Base-by-base conservation (phyloP, 2,888 invertebrate genomes). In the Dioctria linearis region DNA sequence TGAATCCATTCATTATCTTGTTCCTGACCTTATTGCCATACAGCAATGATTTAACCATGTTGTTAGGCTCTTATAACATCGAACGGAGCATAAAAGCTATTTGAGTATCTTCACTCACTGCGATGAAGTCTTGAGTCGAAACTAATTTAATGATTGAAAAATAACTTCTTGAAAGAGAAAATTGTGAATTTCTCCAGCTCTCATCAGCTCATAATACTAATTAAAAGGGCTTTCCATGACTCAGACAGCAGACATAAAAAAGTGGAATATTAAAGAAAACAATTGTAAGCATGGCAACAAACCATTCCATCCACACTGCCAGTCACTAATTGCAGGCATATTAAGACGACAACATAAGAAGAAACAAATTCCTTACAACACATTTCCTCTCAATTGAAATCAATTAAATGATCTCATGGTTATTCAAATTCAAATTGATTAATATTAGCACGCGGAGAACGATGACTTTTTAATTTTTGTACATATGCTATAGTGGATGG, bases 341-440 rank as follows among this genome's bases (percentile, higher is more conserved):
- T 25, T 25, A 54, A 54, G 54, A 11, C 54, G 11, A 6, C 5
- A 8, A 46, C 5, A 46, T 54, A 25, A 25, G 54, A 54, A 54
- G 54, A 54, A 11, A 54, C 6, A n/a, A 54, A 54, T 54, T 46
- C 25, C 25, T 25, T 46, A 46, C 2, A 46, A 54, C 54, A 11
- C 11, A 8, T 54, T 54, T 11, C 11, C n/a, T 54, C 8, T 51
- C 69, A 69, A 69, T 61, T 76, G 42, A 79, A 37, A 67, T 75
- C 59, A 75, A 57, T 75, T 75, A 57, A 75, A 25, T 25, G 40
- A 25, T 37, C 40, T 40, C n/a, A n/a, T 71, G 43, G 39, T 71
- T 49, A 75, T n/a, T 57, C 57, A 59, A 13, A 75, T n/a, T 57
- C 57, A 59, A 75, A 59, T 75, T 59, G 25, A 75, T 40, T 42